A percentile compares a stretch with the other conserved stretches of the same genome.
These are phyloP conservation scores for Oceanodroma leucorhoa DNA, from an alignment of 2,797 vertebrate genomes.

Conservation along the genomic window DNA sequence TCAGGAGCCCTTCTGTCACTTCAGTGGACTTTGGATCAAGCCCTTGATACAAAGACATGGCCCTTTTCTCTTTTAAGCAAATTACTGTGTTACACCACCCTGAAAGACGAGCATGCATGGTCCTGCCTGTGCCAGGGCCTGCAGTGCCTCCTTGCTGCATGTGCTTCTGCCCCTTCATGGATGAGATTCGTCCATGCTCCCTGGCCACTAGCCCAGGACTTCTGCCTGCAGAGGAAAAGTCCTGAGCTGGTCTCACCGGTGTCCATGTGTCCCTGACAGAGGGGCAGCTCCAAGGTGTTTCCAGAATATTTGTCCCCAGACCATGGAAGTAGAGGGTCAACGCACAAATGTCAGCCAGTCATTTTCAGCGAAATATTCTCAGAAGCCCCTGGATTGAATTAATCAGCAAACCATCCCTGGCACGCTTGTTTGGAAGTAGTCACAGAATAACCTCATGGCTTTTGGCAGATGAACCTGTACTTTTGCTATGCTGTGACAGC, in stretches of 20 bases:
- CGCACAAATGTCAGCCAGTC: neutral
- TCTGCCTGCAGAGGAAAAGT: neutral
- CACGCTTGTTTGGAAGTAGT: neutral
- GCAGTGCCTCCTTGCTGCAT: neutral
- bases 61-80: neutral
- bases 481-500: neutral
- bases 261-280: accelerated
- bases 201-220: accelerated
- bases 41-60: neutral
- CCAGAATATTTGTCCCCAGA: neutral
- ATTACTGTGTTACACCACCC: neutral
- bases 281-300: accelerated
- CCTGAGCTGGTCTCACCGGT: neutral
- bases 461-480: neutral
- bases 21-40: neutral
- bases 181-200: accelerated
- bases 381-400: neutral
- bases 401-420: neutral
- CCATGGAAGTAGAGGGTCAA: neutral
- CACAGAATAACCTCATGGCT: neutral
- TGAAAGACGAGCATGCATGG: accelerated
- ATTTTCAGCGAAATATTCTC: neutral
- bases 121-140: neutral
- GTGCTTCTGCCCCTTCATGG: neutral
- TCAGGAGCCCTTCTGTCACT: neutral